Evolutionary conservation across 2,113 vertebrate genomes (phyloP).

Genomic region (Bujurquina vittata): DNA sequence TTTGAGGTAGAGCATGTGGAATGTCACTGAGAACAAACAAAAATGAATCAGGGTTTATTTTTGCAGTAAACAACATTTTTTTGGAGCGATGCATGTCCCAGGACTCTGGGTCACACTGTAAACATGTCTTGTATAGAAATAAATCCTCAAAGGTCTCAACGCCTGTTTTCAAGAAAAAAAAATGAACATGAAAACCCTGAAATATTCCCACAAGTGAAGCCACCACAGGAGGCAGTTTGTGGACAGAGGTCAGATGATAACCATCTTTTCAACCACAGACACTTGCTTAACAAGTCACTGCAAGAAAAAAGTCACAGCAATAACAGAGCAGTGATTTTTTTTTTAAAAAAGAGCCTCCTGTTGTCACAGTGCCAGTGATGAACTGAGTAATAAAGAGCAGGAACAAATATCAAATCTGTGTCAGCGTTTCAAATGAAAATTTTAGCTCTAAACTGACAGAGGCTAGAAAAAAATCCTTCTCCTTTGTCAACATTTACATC

Average conservation of each 20-base stretch:
- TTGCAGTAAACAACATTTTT: constrained; percentile 61
- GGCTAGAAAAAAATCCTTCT: not conserved
- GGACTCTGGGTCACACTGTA: not conserved
- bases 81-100: constrained; percentile 5
- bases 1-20: constrained; percentile 24
- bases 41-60: constrained; percentile 55
- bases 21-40: constrained; percentile 47
- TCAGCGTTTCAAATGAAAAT: not conserved
- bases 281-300: constrained; percentile 19
- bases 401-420: not conserved
- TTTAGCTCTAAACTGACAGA: not conserved
- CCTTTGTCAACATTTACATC: not conserved
- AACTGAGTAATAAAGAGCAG: not conserved
- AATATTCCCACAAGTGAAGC: constrained; percentile 9
- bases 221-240: not conserved
- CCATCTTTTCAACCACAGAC: constrained; percentile 13
- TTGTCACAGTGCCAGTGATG: constrained; percentile 1
- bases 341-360: not conserved
- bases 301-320: not conserved
- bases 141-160: not conserved
- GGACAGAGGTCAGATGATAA: constrained; percentile 26
- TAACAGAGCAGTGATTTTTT: not conserved
- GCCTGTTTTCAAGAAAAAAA: not conserved
- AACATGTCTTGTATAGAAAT: constrained; percentile 4
- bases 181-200: not conserved